Evolutionary conservation across 1,140 invertebrate species (phyloP), one percentile per base, ranked within the genome.

Genomic region (Cherax destructor): DNA sequence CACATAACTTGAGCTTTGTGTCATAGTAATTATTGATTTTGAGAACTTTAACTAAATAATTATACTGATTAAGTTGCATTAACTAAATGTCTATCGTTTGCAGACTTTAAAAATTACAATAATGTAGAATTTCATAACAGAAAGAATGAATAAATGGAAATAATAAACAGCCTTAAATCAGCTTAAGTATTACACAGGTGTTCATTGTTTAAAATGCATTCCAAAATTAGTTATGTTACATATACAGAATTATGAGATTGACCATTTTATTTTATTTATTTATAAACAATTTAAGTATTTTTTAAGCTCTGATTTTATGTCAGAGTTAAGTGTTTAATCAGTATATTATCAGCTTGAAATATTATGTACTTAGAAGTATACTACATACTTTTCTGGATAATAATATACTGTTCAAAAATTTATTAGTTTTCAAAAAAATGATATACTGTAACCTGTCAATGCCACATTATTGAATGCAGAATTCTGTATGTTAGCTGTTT

Each of bases 41-140:
- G 69, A 6, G 30, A n/a, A 18, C 61, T 18, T 21, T 21, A 65
- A 65, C 24, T 74, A 30, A 74, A 74, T 9, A 74, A 13, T 21
- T 65, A 21, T 41, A 41, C 30, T 41, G 30, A 41, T 41, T 41
- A 41, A 41, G 30, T 2, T 2, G 2, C 30, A 41, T 41, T 41
- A 41, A 41, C 30, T 41, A 41, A 41, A 41, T 41, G 30, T 41
- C 13, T 65, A 65, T 21, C 30, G 30, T 30, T 30, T 74, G 24
- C 16, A 9, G 69, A 74, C 69, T 74, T 74, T 74, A 74, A 74
- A 30, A 74, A 74, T 74, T 74, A 74, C 69, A 74, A n/a, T 74
- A 30, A 30, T 30, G 69, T 11, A 74, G 5, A 30, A 6, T n/a
- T 74, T 74, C 3, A 16, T 65, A 65, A 65, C 61, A 65, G 13